Evolutionary conservation across 1,140 invertebrate species (phyloP).

Genomic region (Penaeus chinensis): DNA sequence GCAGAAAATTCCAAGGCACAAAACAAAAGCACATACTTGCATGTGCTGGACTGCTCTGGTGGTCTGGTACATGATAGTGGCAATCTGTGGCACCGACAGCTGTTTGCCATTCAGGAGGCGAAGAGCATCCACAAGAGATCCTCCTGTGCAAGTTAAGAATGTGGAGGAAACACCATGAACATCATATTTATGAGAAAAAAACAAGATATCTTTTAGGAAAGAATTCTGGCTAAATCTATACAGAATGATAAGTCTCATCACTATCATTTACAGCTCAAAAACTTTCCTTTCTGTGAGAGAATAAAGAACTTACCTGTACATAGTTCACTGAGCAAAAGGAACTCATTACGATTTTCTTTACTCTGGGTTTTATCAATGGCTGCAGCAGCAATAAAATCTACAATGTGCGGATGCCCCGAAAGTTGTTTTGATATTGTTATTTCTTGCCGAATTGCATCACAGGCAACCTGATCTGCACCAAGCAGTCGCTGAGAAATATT

Average conservation of each 20-base stretch:
- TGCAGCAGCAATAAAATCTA: slow-evolving; percentile 72
- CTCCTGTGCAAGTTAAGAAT: slow-evolving; percentile 70
- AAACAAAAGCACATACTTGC: slow-evolving; percentile 73
- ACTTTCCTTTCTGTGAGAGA: too few species aligned
- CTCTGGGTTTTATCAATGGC: slow-evolving; percentile 70
- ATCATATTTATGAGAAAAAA: too few species aligned
- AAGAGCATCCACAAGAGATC: slow-evolving; percentile 85
- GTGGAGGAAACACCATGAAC: slow-evolving; percentile 16
- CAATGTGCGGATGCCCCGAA: slow-evolving; percentile 72
- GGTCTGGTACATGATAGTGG: slow-evolving; percentile 91
- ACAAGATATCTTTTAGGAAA: too few species aligned
- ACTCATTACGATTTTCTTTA: slow-evolving; percentile 71
- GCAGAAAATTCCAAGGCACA: not conserved
- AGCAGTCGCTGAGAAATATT: slow-evolving; percentile 67
- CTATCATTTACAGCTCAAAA: too few species aligned
- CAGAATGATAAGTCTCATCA: too few species aligned
- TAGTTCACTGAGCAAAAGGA: slow-evolving; percentile 72
- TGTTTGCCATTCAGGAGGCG: slow-evolving; percentile 74
- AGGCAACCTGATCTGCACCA: slow-evolving; percentile 71
- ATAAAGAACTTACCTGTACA: slow-evolving; percentile 69
- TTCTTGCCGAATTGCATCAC: slow-evolving; percentile 71
- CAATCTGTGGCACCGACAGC: slow-evolving; percentile 80
- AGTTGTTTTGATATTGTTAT: slow-evolving; percentile 73
- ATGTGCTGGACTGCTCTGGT: slow-evolving; percentile 91
- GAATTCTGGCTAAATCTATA: too few species aligned